These are phyloP conservation scores for Bostrychus sinensis DNA, from an alignment of 2,113 vertebrate genomes.

Conservation along the genomic window DNA sequence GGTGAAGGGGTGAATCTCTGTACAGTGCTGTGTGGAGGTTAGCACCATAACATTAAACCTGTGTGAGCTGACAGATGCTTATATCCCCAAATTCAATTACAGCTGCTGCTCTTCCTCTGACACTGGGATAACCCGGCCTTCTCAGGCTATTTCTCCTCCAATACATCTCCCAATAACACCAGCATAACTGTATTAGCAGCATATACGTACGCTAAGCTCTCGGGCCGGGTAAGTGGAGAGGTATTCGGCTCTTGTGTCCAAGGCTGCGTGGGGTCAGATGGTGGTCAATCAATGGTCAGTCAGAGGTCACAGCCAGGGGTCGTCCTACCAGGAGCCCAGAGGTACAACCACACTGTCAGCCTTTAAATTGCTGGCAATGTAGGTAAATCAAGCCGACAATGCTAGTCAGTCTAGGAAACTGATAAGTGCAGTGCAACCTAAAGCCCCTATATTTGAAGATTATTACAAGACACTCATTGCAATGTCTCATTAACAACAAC, in stretches of 20 bases:
- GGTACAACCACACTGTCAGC: conserved; percentile 57
- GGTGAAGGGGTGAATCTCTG: conserved; percentile 31
- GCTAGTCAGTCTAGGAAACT: conserved; percentile 21
- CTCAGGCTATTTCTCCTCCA: conserved; percentile 79
- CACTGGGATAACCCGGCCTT: conserved; percentile 87
- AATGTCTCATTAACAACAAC: too few species aligned
- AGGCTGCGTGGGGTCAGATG: conserved; percentile 75
- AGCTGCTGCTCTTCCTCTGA: conserved; percentile 82
- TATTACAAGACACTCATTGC: too few species aligned
- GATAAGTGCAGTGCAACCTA: conserved; percentile 5
- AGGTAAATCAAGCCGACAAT: conserved; percentile 52
- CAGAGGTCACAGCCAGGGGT: conserved; percentile 71
- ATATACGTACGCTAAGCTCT: conserved; percentile 87
- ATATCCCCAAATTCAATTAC: conserved; percentile 82
- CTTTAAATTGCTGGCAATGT: conserved; percentile 27
- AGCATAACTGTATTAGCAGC: conserved; percentile 89
- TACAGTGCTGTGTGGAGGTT: conserved; percentile 36
- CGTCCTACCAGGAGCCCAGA: conserved; percentile 57
- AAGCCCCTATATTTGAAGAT: too few species aligned
- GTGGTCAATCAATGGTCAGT: conserved; percentile 80
- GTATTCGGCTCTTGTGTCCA: conserved; percentile 47
- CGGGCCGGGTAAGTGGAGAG: conserved; percentile 56
- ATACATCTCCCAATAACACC: conserved; percentile 90
- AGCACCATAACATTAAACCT: conserved; percentile 34
- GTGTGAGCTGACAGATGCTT: conserved; percentile 56